Evolutionary conservation across 2,113 vertebrate genomes (phyloP).

Genomic region (Crotalus tigris): DNA sequence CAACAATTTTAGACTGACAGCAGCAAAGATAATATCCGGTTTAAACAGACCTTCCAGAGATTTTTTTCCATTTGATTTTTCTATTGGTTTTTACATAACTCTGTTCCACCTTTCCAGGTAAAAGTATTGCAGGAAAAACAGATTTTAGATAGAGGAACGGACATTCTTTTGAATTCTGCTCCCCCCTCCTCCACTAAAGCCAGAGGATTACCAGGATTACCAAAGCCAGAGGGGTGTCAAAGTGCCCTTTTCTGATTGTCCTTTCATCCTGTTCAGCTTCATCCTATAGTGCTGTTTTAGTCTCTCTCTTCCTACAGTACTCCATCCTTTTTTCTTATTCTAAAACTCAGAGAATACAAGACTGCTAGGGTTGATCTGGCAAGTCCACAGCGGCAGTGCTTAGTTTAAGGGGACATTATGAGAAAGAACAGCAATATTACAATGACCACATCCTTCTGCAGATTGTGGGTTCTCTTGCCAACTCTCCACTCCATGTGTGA

Average conservation of each 20-base stretch:
- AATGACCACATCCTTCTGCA: not conserved
- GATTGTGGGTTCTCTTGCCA: not conserved
- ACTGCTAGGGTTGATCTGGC: not conserved
- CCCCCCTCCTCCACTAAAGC: not conserved
- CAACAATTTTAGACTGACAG: not conserved
- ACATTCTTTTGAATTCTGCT: not conserved
- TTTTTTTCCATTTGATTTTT: not conserved
- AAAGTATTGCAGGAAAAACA: not conserved
- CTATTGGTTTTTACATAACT: not conserved
- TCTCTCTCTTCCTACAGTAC: not conserved
- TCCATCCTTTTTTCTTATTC: not conserved
- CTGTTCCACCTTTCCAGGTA: too few species aligned
- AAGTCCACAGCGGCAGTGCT: not conserved
- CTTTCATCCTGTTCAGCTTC: not conserved
- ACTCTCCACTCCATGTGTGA: not conserved
- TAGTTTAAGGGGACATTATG: not conserved
- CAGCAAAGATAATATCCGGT: not conserved
- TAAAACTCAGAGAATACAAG: not conserved
- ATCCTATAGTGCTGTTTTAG: not conserved
- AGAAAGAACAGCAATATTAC: not conserved
- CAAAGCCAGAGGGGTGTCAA: slow-evolving; percentile 1
- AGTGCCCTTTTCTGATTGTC: not conserved
- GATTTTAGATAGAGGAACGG: not conserved
- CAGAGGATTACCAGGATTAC: not conserved
- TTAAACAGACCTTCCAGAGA: not conserved